A percentile compares a stretch with the other conserved stretches of the same genome.
phyloP scores from a whole-genome alignment of 2,113 vertebrate genomes.

The rat (Rattus norvegicus) region DNA sequence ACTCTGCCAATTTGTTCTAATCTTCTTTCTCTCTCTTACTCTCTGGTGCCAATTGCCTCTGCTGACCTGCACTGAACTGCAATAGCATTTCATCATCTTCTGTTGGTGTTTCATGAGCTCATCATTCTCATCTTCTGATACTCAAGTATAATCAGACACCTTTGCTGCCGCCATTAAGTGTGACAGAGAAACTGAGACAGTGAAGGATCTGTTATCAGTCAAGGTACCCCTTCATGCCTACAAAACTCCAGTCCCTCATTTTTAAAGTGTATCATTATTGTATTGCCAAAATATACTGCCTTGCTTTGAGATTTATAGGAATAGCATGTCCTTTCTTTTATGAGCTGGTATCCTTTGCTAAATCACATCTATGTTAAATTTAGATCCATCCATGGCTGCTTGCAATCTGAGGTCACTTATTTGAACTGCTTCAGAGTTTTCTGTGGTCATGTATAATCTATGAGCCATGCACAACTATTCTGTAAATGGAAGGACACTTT shows the following conservation, averaged over 20 bases:
- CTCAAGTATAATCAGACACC: not conserved
- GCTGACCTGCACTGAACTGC: too few relatives aligned
- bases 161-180: not conserved
- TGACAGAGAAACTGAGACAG: not conserved
- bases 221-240: not conserved
- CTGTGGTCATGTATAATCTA: not conserved
- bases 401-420: not conserved
- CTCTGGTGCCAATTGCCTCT: too few relatives aligned
- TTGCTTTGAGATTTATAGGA: not conserved
- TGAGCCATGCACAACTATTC: not conserved
- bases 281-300: not conserved
- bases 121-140: not conserved
- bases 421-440: conserved; percentile 8
- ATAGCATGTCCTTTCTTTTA: not conserved
- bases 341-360: not conserved
- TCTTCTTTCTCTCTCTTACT: too few relatives aligned
- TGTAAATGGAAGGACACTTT: not conserved
- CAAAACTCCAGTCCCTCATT: not conserved
- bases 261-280: not conserved
- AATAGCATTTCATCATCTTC: not conserved
- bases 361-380: not conserved
- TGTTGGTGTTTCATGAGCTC: not conserved
- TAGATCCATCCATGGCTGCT: not conserved
- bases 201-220: not conserved
- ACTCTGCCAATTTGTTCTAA: too few relatives aligned